Conservation (phyloP, 1,140 invertebrate genomes). For the Galleria mellonella region DNA sequence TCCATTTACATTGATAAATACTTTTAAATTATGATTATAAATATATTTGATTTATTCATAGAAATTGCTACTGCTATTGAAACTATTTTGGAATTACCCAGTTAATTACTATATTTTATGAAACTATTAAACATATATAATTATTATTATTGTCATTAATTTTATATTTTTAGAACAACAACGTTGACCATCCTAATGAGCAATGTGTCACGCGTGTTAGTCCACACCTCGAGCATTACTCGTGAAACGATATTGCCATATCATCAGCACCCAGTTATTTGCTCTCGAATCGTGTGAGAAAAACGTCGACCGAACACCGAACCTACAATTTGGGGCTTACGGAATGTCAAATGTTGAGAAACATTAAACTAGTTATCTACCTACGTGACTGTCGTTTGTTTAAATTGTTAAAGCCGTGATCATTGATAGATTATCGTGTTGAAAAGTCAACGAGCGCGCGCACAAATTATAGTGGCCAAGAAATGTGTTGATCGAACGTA, state of each 20-base stretch:
- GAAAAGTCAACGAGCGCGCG: no score
- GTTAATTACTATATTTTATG: no score
- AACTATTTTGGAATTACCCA: no score
- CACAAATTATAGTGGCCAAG: no score
- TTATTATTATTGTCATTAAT: no score
- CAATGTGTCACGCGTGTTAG: slow-evolving; percentile 11
- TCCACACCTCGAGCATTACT: slow-evolving; percentile 29
- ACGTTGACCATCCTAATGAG: slow-evolving; percentile 1
- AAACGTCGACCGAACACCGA: slow-evolving; percentile 43
- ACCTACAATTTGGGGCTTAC: slow-evolving; percentile 42
- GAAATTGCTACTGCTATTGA: no score
- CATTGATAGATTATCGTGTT: slow-evolving; percentile 49
- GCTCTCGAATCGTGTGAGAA: slow-evolving; percentile 62
- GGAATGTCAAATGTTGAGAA: slow-evolving; percentile 62
- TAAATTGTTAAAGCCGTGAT: slow-evolving; percentile 8
- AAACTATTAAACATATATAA: no score
- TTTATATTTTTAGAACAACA: no score
- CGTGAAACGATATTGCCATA: slow-evolving; percentile 51
- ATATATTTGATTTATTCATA: no score
- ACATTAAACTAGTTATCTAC: slow-evolving; percentile 4
- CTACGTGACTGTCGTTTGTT: slow-evolving; percentile 8
- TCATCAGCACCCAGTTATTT: slow-evolving; percentile 63
- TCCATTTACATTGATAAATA: no score
- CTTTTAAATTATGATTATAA: no score
- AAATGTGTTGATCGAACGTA: no score